Base-by-base conservation (phyloP, 2,888 invertebrate species). In the Drosophila mimica region DNA sequence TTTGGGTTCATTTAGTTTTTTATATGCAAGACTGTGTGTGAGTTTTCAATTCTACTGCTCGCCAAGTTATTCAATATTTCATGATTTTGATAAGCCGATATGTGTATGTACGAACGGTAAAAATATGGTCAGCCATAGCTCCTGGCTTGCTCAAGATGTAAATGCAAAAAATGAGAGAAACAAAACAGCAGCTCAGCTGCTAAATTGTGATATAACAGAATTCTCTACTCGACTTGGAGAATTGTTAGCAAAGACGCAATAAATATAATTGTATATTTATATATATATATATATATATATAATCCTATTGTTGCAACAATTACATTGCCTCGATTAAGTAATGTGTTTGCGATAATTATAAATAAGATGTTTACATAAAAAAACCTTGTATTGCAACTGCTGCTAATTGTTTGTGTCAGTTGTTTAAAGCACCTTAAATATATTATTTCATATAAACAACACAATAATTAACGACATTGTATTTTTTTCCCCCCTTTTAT, bases 81-180 rank as follows among this genome's bases (percentile, higher is more conserved):
- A 88, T 64, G 82, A 46, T 69, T 88, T 57, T 56, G 65, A 70
- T 81, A 80, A 82, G 80, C 69, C 83, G 71, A 77, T 61, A 65
- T 69, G 56, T 66, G 74, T 15, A 60, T 49, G 33, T 20, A 34
- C 31, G 40, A 58, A 61, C 61, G 25, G 61, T 33, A 53, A 67
- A 67, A 57, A 62, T 49, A 68, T 49, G 53, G 17, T 28, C 51
- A 52, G 17, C 30, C 15, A 25, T 30, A 43, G 48, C 48, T 51
- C n/a, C 11, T 4, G 11, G 36, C 2, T 1, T 56, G 33, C 36
- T 17, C n/a, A 25, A 30, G 3, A 46, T 25, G 28, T 30, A 36
- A 9, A 20, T n/a, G 34, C 28, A 5, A 30, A 28, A 43, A 6
- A 28, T 8, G 15, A 51, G 28, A n/a, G 20, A 2, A 7, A 2